Evolutionary conservation across 1,140 invertebrate genomes (phyloP).

Genomic region (Hirudo medicinalis): DNA sequence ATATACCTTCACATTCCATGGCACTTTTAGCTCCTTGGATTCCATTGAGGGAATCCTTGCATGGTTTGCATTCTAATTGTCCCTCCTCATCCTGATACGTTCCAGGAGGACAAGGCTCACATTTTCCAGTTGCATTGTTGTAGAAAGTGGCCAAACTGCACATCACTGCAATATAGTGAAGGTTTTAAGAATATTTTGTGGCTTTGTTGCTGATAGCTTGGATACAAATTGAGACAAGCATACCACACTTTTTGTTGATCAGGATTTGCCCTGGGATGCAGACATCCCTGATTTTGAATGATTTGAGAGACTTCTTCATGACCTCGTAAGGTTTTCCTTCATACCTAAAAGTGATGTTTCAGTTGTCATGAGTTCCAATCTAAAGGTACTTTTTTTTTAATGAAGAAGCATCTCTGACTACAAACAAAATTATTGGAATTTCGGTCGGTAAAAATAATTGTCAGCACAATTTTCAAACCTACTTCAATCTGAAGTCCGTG

Average conservation of each 20-base stretch:
- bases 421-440: too few species aligned
- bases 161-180: conserved; percentile 53
- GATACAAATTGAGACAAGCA: conserved; percentile 3
- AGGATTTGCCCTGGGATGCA: conserved; percentile 28
- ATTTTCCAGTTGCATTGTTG: conserved; percentile 58
- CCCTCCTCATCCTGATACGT: conserved; percentile 86
- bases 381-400: too few species aligned
- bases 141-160: conserved; percentile 84
- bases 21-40: conserved; percentile 55
- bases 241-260: conserved; percentile 29
- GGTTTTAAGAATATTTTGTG: too few species aligned
- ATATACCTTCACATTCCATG: conserved; percentile 68
- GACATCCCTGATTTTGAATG: conserved; percentile 24
- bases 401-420: too few species aligned
- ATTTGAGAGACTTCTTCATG: conserved; percentile 30
- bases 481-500: too few species aligned
- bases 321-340: conserved; percentile 27
- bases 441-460: too few species aligned
- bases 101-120: conserved; percentile 69
- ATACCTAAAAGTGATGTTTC: conserved; percentile 22
- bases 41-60: conserved; percentile 45
- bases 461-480: too few species aligned
- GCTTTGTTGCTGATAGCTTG: too few species aligned
- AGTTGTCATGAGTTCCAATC: too few species aligned
- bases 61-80: conserved; percentile 69